Conservation (phyloP, 2,888 invertebrate genomes). For the Dynastes grantii region DNA sequence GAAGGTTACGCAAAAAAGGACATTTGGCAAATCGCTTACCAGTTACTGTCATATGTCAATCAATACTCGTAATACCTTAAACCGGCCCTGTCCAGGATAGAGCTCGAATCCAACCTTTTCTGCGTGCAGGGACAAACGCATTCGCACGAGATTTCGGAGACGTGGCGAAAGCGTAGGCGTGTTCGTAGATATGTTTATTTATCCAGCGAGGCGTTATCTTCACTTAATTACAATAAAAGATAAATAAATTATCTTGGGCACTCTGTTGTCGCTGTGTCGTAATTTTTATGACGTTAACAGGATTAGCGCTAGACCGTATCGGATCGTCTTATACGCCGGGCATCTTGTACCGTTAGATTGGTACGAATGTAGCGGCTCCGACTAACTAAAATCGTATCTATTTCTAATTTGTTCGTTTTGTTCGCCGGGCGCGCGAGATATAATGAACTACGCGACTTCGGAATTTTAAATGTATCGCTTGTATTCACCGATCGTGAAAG, state of each 20-base stretch:
- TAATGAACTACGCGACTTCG: too few species aligned
- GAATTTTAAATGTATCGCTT: too few species aligned
- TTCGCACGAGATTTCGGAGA: background rate
- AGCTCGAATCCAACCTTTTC: background rate
- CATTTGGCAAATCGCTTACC: too few species aligned
- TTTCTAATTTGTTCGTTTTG: conserved; percentile 11
- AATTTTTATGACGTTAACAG: conserved; percentile 35
- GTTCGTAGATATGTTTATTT: conserved; percentile 15
- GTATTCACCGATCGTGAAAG: too few species aligned
- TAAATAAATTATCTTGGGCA: conserved; percentile 31
- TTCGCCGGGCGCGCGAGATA: background rate
- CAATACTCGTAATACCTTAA: too few species aligned
- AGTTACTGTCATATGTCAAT: too few species aligned
- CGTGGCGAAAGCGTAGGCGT: conserved; percentile 16
- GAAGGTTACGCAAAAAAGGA: too few species aligned
- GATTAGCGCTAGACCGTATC: conserved; percentile 12
- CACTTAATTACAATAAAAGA: conserved; percentile 47
- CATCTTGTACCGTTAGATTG: too few species aligned
- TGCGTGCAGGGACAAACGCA: background rate
- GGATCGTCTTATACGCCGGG: background rate
- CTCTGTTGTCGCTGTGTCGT: conserved; percentile 1
- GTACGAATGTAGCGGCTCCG: too few species aligned
- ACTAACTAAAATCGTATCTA: background rate
- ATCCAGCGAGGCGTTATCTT: conserved; percentile 38
- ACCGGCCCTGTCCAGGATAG: background rate